A percentile compares a stretch with the other conserved stretches of the same genome.
Evolutionary conservation across 2,797 vertebrate genomes (phyloP).

Genomic region (Ctenopoma multispine): DNA sequence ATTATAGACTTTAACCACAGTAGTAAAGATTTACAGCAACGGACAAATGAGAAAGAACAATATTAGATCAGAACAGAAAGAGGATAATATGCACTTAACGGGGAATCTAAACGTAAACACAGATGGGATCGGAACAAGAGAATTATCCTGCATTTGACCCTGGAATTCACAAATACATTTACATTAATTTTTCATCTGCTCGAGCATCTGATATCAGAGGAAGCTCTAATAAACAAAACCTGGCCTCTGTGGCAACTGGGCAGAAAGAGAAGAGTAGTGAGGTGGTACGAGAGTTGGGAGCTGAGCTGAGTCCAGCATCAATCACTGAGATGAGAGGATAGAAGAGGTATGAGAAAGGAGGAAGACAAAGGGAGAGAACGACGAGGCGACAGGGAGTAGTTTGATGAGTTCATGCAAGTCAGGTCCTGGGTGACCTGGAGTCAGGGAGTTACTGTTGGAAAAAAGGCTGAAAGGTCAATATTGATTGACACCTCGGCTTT

Average conservation of each 20-base stretch:
- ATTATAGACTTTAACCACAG: too few species aligned
- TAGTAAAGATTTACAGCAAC: not conserved
- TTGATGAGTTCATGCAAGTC: slow-evolving; percentile 75
- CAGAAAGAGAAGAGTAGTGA: not conserved
- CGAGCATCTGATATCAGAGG: slow-evolving; percentile 39
- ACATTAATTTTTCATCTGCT: slow-evolving; percentile 34
- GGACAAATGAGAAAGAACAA: not conserved
- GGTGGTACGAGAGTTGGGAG: slow-evolving; percentile 17
- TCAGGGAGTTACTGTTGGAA: slow-evolving; percentile 65
- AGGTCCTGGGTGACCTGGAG: slow-evolving; percentile 68
- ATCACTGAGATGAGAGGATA: slow-evolving; percentile 67
- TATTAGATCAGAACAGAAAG: slow-evolving; percentile 1
- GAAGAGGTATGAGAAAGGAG: slow-evolving; percentile 52
- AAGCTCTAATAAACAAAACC: slow-evolving; percentile 28
- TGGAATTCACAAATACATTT: slow-evolving; percentile 24
- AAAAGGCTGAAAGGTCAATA: slow-evolving; percentile 77
- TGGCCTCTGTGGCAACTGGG: slow-evolving; percentile 24
- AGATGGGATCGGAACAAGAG: slow-evolving; percentile 5
- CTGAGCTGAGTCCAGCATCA: slow-evolving; percentile 61
- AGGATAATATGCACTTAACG: not conserved
- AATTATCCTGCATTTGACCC: slow-evolving; percentile 39
- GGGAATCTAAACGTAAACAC: slow-evolving; percentile 15
- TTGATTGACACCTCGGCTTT: slow-evolving; percentile 67
- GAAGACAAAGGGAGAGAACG: slow-evolving; percentile 51
- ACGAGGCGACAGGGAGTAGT: slow-evolving; percentile 55